These are phyloP conservation scores for Aulostomus chinensis DNA, from an alignment of 2,797 vertebrate genomes.

Conservation along the genomic window DNA sequence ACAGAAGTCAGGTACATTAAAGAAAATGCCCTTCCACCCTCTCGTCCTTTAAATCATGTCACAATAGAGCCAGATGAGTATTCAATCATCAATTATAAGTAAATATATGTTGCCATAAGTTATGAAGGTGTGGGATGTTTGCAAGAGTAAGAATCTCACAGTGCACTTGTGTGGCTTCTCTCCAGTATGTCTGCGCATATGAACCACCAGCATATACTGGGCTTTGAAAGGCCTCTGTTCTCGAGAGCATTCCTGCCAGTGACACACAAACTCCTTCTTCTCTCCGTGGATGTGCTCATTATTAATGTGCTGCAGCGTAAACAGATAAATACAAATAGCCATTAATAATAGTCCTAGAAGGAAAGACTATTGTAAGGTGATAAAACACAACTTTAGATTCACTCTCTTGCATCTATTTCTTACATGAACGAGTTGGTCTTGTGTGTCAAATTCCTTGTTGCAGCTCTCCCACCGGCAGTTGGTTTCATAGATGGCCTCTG, in stretches of 20 bases:
- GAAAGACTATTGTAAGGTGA: too few relatives aligned
- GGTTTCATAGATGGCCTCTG: constrained; percentile 93
- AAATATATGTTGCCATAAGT: too few relatives aligned
- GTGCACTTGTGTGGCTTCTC: constrained; percentile 99
- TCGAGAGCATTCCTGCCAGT: constrained; percentile 94
- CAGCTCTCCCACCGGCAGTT: constrained; percentile 98
- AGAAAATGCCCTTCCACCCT: too few relatives aligned
- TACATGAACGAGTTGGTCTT: constrained; percentile 98
- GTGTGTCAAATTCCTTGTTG: constrained; percentile 95
- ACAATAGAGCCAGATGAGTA: too few relatives aligned
- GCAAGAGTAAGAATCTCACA: too few relatives aligned
- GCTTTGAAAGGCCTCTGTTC: constrained; percentile 98
- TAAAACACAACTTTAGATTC: too few relatives aligned
- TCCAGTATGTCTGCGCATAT: constrained; percentile 97
- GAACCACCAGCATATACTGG: constrained; percentile 99
- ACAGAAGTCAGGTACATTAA: too few relatives aligned
- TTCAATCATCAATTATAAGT: too few relatives aligned
- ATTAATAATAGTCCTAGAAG: neutral
- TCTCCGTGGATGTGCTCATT: constrained; percentile 98
- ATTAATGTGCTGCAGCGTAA: constrained; percentile 90
- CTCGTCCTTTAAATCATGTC: too few relatives aligned
- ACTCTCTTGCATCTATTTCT: constrained; percentile 47
- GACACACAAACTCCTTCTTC: constrained; percentile 99
- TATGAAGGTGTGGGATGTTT: too few relatives aligned
- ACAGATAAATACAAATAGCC: constrained; percentile 2